Evolutionary conservation across 2,113 vertebrate species (phyloP), one percentile per base, ranked within the genome.

Genomic region (Globicephala melas): DNA sequence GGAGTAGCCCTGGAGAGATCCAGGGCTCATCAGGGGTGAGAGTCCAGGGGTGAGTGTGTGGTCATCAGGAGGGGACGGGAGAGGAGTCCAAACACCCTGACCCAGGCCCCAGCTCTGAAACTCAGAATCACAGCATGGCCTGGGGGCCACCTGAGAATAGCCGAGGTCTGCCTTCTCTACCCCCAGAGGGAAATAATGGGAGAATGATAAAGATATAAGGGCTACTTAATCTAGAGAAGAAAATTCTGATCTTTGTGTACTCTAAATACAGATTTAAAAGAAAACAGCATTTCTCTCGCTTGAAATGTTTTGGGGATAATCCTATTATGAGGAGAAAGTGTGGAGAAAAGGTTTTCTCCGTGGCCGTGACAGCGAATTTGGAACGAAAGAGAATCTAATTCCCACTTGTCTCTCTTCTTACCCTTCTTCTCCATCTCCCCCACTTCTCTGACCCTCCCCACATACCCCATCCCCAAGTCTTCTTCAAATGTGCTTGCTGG

Each of bases 221-320:
- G 10, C 60, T 77, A 58, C 60, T 90, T 92, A 71, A 62, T 58
- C 85, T 92, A 21, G 55, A 88, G 76, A 85, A n/a, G 50, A 93
- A 94, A 94, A 76, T 68, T 68, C 91, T 92, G 33, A 91, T 85
- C 77, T 94, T 60, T 62, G 47, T 82, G 71, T 63, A 58, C 62
- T 91, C 90, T 96, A 96, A 95, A 91, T 91, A 95, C 94, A 95
- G 93, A 89, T 94, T 73, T 93, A 47, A 89, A 96, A 94, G 47
- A 88, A 96, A 94, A 94, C 41, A 95, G 36, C 38, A 77, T 87
- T 88, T 90, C 36, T 96, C 93, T 95, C 31, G 4, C 80, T 95
- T 82, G 77, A 91, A 88, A 86, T 97, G 71, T 82, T 93, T 94
- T 87, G 55, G 14, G 20, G n/a, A 85, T 97, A 97, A 96, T 93